These are phyloP conservation scores for Steinernema hermaphroditum DNA, from an alignment of 2,888 invertebrate species.

Conservation along the genomic window DNA sequence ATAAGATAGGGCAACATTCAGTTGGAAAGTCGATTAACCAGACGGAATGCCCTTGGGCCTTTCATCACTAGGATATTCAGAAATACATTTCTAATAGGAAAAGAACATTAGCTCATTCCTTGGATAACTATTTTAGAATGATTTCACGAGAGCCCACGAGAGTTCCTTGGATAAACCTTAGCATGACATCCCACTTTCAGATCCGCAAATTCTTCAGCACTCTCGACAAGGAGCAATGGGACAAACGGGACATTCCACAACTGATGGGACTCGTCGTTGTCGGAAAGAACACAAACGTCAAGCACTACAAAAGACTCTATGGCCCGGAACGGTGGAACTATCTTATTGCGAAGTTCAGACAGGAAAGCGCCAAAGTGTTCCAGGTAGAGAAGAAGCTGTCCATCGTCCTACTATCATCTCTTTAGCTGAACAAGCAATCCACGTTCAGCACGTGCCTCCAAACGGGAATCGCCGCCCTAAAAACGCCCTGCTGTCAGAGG, in stretches of 20 bases:
- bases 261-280: slow-evolving; percentile 49
- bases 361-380: slow-evolving; percentile 89
- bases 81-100: no score
- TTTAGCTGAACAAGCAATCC: slow-evolving; percentile 79
- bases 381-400: slow-evolving; percentile 70
- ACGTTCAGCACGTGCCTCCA: slow-evolving; percentile 88
- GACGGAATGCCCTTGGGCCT: no score
- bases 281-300: slow-evolving; percentile 31
- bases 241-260: slow-evolving; percentile 31
- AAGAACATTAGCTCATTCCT: no score
- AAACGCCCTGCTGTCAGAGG: slow-evolving; percentile 76
- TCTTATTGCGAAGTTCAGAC: slow-evolving; percentile 85
- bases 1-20: no score
- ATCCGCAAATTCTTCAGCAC: slow-evolving; percentile 69
- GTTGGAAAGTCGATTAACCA: no score
- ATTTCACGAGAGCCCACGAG: no score
- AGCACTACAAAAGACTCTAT: slow-evolving; percentile 70
- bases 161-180: no score
- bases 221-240: not conserved
- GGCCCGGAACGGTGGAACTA: slow-evolving; percentile 79
- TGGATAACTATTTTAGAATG: no score
- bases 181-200: slow-evolving; percentile 74
- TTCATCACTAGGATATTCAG: no score
- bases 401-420: not conserved
- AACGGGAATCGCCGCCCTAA: slow-evolving; percentile 77